phyloP scores from a whole-genome alignment of 2,888 invertebrate species.

The Vesta saturnalis region DNA sequence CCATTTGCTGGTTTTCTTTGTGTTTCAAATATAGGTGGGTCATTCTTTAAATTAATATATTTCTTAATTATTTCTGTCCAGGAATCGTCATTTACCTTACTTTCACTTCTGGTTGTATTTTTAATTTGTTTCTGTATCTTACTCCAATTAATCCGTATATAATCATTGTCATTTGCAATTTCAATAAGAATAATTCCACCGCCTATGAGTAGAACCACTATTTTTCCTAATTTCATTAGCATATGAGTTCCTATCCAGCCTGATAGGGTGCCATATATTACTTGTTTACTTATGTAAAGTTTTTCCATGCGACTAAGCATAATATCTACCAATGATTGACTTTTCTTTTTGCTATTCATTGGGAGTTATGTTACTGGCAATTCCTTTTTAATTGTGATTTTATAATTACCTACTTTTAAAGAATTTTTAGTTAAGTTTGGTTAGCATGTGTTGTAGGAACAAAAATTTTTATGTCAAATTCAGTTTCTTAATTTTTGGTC shows the following conservation, averaged over 20 bases:
- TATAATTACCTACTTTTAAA: too few relatives aligned
- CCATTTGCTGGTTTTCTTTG: too few relatives aligned
- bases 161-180: background rate
- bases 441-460: too few relatives aligned
- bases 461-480: too few relatives aligned
- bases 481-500: too few relatives aligned
- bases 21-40: too few relatives aligned
- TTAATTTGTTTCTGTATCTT: background rate
- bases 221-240: slow-evolving; percentile 2
- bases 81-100: background rate
- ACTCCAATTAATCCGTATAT: background rate
- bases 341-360: too few relatives aligned
- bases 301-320: background rate
- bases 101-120: background rate
- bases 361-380: too few relatives aligned
- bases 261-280: background rate
- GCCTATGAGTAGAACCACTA: background rate
- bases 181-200: background rate
- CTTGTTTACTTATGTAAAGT: background rate
- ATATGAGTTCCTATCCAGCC: background rate
- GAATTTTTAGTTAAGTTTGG: too few relatives aligned
- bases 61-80: background rate
- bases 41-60: background rate
- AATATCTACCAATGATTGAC: too few relatives aligned
- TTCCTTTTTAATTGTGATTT: too few relatives aligned